phyloP scores from a whole-genome alignment of 2,797 vertebrate species.

The Takifugu ocellatus region DNA sequence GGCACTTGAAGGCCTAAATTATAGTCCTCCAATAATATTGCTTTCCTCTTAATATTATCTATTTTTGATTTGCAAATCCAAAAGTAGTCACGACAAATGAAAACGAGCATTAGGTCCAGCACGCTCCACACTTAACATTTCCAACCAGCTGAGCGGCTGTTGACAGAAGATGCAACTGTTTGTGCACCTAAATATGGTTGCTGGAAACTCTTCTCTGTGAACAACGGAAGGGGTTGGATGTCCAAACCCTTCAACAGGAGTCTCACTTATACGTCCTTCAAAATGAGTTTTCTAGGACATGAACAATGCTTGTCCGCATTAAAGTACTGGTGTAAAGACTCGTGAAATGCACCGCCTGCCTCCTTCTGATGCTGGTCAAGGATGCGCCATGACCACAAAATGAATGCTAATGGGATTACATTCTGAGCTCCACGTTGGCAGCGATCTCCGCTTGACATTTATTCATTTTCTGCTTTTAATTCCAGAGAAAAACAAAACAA shows the following conservation, averaged over 20 bases:
- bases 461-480: not conserved
- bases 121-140: conserved; percentile 19
- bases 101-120: conserved; percentile 3
- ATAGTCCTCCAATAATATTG: not conserved
- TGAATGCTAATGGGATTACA: too few species aligned
- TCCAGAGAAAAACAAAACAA: not conserved
- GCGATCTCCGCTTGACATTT: too few species aligned
- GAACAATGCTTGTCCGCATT: not conserved
- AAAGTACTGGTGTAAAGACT: too few species aligned
- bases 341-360: too few species aligned
- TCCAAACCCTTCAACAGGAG: not conserved
- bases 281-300: not conserved
- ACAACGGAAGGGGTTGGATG: not conserved
- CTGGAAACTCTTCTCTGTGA: not conserved
- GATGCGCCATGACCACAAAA: too few species aligned
- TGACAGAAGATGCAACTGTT: not conserved
- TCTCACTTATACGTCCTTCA: not conserved
- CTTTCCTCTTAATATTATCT: conserved; percentile 7
- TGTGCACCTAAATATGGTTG: not conserved
- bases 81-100: conserved; percentile 26
- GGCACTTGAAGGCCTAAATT: not conserved
- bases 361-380: too few species aligned
- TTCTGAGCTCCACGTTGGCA: too few species aligned
- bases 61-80: conserved; percentile 17
- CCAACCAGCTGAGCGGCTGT: conserved; percentile 19